Evolutionary conservation across 2,888 invertebrate genomes (phyloP).

Genomic region (Orthonychiurus folsomi): DNA sequence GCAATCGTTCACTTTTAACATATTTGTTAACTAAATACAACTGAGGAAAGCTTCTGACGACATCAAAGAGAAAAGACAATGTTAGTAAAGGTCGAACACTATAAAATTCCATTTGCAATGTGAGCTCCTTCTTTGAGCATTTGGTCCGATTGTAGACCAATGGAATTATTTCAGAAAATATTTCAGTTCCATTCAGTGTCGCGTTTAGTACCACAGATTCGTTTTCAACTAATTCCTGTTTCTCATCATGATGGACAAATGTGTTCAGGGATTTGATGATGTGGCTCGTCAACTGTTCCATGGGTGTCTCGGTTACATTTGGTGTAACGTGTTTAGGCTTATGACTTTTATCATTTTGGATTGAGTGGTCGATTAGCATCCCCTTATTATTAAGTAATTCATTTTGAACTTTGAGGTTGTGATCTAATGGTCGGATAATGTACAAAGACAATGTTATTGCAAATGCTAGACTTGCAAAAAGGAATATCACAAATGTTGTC

Average conservation of each 20-base stretch:
- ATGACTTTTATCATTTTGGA: background rate
- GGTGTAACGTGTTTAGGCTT: background rate
- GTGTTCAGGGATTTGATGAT: background rate
- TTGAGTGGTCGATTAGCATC: background rate
- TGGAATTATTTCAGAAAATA: background rate
- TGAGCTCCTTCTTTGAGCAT: slow-evolving; percentile 1
- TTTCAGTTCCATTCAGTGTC: background rate
- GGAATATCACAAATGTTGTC: slow-evolving; percentile 7
- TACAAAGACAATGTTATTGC: slow-evolving; percentile 5
- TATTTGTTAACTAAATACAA: slow-evolving; percentile 11
- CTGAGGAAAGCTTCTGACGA: slow-evolving; percentile 8
- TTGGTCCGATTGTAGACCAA: background rate
- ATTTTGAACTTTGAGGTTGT: background rate
- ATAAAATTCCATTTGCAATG: background rate
- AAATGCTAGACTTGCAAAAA: slow-evolving; percentile 7
- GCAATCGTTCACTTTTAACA: slow-evolving; percentile 10
- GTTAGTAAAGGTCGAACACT: background rate
- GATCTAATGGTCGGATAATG: slow-evolving; percentile 10
- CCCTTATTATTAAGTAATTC: background rate
- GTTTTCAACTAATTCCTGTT: background rate
- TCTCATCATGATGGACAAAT: background rate
- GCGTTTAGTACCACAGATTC: background rate
- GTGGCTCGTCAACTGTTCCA: background rate
- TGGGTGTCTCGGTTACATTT: background rate
- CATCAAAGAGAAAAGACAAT: slow-evolving; percentile 5